Evolutionary conservation across 2,797 vertebrate genomes (phyloP).

Genomic region (Arrhamphus sclerolepis): DNA sequence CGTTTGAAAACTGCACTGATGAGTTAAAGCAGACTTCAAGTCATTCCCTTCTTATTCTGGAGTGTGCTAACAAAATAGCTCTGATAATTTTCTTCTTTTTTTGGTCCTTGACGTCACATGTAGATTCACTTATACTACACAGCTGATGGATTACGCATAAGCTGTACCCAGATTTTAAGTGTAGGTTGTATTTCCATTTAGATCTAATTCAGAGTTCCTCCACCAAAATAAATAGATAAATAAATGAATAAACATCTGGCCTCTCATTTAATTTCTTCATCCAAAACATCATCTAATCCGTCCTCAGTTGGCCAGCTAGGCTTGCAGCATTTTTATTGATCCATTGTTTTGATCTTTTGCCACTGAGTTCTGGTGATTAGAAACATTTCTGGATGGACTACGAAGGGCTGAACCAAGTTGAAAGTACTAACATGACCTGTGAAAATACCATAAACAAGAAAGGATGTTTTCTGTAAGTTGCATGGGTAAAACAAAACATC

Average conservation of each 20-base stretch:
- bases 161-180: slow-evolving; percentile 28
- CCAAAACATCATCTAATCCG: slow-evolving; percentile 37
- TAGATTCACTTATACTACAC: slow-evolving; percentile 55
- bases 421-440: slow-evolving; percentile 6
- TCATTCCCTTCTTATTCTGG: slow-evolving; percentile 11
- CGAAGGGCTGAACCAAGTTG: slow-evolving; percentile 3
- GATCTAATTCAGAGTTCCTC: slow-evolving; percentile 32
- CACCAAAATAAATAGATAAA: no score
- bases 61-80: slow-evolving; percentile 19
- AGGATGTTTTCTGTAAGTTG: no score
- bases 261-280: slow-evolving; percentile 26
- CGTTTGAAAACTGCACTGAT: slow-evolving; percentile 28
- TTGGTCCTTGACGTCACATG: slow-evolving; percentile 35
- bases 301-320: slow-evolving; percentile 23
- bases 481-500: no score
- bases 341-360: slow-evolving; percentile 30
- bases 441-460: neutral
- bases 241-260: slow-evolving; percentile 34
- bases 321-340: slow-evolving; percentile 40
- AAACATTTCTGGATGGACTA: slow-evolving; percentile 18
- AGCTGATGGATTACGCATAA: slow-evolving; percentile 49
- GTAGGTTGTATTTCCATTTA: slow-evolving; percentile 18
- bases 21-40: slow-evolving; percentile 11
- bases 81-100: slow-evolving; percentile 21
- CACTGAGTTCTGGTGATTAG: slow-evolving; percentile 23